Percentiles rank a stretch among this genome's conserved stretches.
Conservation (phyloP, 23 tunicate genomes). For the Halocynthia aurantium region DNA sequence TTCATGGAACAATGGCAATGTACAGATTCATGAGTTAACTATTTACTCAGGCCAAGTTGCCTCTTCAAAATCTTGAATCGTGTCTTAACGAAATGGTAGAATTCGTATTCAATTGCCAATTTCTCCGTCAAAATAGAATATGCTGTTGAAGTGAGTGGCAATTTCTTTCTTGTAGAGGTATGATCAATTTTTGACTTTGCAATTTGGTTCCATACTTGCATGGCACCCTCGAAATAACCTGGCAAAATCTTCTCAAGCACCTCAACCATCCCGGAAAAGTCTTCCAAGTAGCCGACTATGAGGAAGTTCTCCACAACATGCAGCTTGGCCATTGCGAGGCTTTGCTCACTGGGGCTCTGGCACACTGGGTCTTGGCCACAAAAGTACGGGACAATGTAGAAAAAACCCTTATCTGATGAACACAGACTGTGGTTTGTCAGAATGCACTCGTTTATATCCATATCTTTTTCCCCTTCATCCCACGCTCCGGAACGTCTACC, state of each 20-base stretch:
- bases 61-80: conserved; percentile 20
- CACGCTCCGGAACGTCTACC: conserved; percentile 28
- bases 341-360: conserved; percentile 46
- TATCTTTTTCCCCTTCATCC: conserved; percentile 29
- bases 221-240: conserved; percentile 43
- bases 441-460: conserved; percentile 81
- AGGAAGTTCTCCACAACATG: conserved; percentile 68
- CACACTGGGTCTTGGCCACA: conserved; percentile 83
- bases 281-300: conserved; percentile 82
- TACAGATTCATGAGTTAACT: too few relatives aligned
- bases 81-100: conserved; percentile 50
- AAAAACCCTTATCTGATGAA: conserved; percentile 31
- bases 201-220: conserved; percentile 38
- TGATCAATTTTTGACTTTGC: background rate
- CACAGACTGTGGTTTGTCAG: conserved; percentile 60
- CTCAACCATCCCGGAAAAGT: conserved; percentile 67
- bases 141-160: conserved; percentile 27
- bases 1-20: too few relatives aligned
- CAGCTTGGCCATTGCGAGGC: conserved; percentile 64
- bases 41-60: background rate
- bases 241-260: conserved; percentile 89
- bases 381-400: conserved; percentile 91
- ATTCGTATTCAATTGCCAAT: conserved; percentile 75
- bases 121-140: conserved; percentile 24
- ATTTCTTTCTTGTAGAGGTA: conserved; percentile 54